These are phyloP conservation scores for Scolopax bukidnonensis DNA, from an alignment of 2,797 vertebrate genomes.

Conservation along the genomic window DNA sequence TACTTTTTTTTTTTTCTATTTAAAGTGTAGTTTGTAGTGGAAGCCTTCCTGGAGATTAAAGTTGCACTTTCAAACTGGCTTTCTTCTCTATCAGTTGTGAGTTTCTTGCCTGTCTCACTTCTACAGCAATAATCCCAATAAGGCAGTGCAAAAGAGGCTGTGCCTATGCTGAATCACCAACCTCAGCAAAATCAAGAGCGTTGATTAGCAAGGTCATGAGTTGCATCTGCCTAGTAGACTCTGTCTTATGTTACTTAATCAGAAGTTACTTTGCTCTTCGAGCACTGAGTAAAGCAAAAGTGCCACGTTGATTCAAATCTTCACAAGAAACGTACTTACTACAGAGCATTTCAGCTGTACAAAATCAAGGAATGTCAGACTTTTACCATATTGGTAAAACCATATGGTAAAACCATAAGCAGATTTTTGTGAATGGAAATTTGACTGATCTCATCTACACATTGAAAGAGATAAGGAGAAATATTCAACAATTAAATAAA, in stretches of 20 bases:
- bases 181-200: neutral
- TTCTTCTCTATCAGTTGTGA: neutral
- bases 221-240: neutral
- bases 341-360: neutral
- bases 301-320: neutral
- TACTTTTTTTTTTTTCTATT: neutral
- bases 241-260: neutral
- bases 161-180: neutral
- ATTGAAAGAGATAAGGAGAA: neutral
- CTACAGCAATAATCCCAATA: neutral
- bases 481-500: neutral
- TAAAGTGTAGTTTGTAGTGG: neutral
- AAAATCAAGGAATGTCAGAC: neutral
- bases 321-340: neutral
- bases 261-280: slow-evolving; percentile 20
- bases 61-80: neutral
- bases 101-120: neutral
- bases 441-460: neutral
- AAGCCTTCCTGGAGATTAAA: neutral
- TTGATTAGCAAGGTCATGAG: neutral
- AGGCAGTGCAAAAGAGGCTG: neutral
- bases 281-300: neutral
- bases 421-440: neutral
- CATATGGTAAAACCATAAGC: neutral
- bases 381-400: neutral